Percentiles rank a stretch among this genome's conserved stretches.
Conservation (phyloP, 2,113 vertebrate species). For the Pantherophis guttatus region DNA sequence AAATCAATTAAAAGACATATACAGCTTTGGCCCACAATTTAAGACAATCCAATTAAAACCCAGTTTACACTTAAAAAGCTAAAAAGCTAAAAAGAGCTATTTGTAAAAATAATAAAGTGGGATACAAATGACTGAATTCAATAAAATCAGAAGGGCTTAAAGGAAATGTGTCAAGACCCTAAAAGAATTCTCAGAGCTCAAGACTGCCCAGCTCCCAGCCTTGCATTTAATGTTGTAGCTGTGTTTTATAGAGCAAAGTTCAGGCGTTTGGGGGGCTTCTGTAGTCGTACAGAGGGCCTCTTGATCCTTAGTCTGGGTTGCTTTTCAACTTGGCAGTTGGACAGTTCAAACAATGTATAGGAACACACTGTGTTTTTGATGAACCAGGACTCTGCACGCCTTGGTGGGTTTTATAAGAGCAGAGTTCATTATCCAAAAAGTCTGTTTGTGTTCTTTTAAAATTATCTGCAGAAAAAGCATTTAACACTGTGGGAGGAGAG, state of each 20-base stretch:
- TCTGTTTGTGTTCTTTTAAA: neutral
- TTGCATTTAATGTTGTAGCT: neutral
- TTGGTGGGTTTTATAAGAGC: neutral
- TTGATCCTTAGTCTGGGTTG: neutral
- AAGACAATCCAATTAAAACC: no score
- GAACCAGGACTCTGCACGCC: neutral
- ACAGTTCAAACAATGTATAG: neutral
- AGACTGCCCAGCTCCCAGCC: neutral
- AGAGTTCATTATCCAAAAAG: neutral
- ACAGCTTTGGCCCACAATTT: no score
- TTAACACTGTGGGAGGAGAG: neutral
- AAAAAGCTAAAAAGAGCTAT: no score
- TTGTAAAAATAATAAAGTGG: neutral
- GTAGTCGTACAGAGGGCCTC: neutral
- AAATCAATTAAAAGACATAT: no score
- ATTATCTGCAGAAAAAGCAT: neutral
- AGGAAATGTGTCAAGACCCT: neutral
- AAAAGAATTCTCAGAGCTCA: neutral
- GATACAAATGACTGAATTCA: neutral
- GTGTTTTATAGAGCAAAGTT: conserved; percentile 16
- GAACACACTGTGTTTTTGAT: neutral
- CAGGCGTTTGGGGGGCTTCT: neutral
- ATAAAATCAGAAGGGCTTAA: neutral
- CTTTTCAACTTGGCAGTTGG: neutral
- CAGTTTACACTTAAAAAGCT: no score